Conservation (phyloP, 2,888 invertebrate species). For the Agrotis puta region DNA sequence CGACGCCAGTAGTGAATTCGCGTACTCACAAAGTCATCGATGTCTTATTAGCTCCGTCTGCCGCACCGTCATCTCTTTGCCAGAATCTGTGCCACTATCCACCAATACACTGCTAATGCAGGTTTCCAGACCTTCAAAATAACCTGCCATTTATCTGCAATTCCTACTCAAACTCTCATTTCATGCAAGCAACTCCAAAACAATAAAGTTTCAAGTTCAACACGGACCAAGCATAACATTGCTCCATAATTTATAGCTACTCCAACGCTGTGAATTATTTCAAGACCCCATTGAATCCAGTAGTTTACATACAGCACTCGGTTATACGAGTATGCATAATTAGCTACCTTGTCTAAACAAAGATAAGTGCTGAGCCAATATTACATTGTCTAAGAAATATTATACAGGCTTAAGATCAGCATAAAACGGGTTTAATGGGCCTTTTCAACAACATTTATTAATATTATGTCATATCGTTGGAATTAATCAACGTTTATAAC, state of each 20-base stretch:
- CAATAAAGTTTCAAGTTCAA: conserved; percentile 13
- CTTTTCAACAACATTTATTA: conserved; percentile 31
- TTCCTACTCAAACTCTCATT: not conserved
- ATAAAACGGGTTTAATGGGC: conserved; percentile 24
- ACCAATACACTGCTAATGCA: no score
- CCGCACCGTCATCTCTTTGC: no score
- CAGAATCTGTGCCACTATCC: no score
- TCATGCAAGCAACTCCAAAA: conserved; percentile 1
- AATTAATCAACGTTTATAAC: conserved; percentile 18
- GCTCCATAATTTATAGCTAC: conserved; percentile 63
- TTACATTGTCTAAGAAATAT: conserved; percentile 47
- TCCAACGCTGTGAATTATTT: conserved; percentile 66
- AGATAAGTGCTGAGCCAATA: conserved; percentile 53
- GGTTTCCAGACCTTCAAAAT: no score
- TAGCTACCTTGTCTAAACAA: conserved; percentile 62
- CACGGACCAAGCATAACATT: conserved; percentile 11
- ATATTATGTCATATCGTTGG: conserved; percentile 28
- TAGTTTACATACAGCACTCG: conserved; percentile 55
- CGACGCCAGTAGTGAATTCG: no score
- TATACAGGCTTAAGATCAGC: conserved; percentile 36
- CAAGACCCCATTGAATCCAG: conserved; percentile 59
- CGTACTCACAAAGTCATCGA: no score
- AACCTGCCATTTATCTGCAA: not conserved
- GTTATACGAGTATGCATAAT: conserved; percentile 62
- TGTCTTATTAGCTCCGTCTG: no score